Base-by-base conservation (phyloP, 2,113 vertebrate species). In the Motacilla tschutschensis region DNA sequence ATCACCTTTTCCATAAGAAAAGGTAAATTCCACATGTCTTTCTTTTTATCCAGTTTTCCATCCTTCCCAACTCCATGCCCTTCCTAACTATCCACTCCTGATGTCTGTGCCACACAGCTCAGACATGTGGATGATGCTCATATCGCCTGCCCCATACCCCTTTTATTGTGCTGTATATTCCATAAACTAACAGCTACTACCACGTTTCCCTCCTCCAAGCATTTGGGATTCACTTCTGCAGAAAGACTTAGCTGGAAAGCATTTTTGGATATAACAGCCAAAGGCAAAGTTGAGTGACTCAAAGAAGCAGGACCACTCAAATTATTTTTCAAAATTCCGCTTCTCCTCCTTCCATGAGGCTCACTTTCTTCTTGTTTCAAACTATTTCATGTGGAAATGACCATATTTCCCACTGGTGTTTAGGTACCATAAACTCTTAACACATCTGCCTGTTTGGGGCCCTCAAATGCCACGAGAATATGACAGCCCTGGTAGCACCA, bases 51-150 rank as follows among this genome's bases (percentile, higher is more conserved):
- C 31, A 48, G 21, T 60, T 57, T 53, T 70, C 22, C 9, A n/a
- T 28, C 17, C 15, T 62, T 57, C 15, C 46, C 58, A 74, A 26
- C 18, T 36, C 46, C 40, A n/a, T 0, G 0, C 9, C 11, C 9
- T 46, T 82, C 25, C 31, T 33, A 53, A 25, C 33, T 40, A 43
- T 2, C 18, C 0, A 1, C 33, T 43, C 44, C 25, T 51, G 10
- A 75, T 36, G 13, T 71, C 10, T 40, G 6, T 51, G 38, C 5
- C 28, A 60, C 13, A 53, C 11, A 44, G 38, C 29, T 51, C 9
- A 8, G 10, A 67, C 8, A 48, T 1, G 0, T 8, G 16, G 14
- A 18, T 64, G 25, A 55, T 7, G 1, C 21, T 46, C 2, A 0
- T 12, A 58, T 16, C 15, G 4, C 12, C 29, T 33, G 10, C 14